A percentile compares a stretch with the other conserved stretches of the same genome.
Conservation (phyloP, 2,797 vertebrate genomes). For the Gouania willdenowi region DNA sequence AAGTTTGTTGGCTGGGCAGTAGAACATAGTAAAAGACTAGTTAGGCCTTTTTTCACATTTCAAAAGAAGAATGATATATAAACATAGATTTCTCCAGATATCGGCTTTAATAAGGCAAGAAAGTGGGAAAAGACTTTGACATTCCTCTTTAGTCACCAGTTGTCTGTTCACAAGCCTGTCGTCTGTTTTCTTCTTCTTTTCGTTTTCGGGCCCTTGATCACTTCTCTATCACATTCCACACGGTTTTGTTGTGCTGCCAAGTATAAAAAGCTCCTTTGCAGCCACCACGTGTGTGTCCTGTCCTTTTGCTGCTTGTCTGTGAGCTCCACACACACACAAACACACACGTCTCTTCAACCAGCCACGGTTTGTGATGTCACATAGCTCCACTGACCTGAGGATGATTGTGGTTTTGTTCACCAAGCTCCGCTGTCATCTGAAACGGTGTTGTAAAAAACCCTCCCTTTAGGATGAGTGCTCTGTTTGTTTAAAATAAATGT, state of each 20-base stretch:
- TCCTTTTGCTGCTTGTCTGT: constrained; percentile 26
- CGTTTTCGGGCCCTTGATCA: constrained; percentile 67
- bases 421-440: constrained; percentile 21
- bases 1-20: too few species aligned
- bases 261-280: constrained; percentile 77
- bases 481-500: constrained; percentile 58
- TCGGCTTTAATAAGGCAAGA: too few species aligned
- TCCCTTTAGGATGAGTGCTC: constrained; percentile 42
- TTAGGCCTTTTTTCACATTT: too few species aligned
- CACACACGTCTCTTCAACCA: constrained; percentile 56
- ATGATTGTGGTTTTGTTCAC: constrained; percentile 52
- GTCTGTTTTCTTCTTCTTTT: constrained; percentile 42
- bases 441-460: constrained; percentile 45
- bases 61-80: constrained; percentile 63
- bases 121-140: constrained; percentile 37
- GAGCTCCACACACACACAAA: constrained; percentile 24
- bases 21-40: too few species aligned
- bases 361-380: constrained; percentile 55
- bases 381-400: constrained; percentile 44
- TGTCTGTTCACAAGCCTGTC: constrained; percentile 47
- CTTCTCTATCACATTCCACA: constrained; percentile 82
- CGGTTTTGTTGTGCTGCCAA: constrained; percentile 89
- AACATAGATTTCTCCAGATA: too few species aligned
- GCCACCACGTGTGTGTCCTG: constrained; percentile 55
- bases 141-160: constrained; percentile 63